These are phyloP conservation scores for Papilio elwesi DNA, from an alignment of 2,888 invertebrate genomes.

Conservation along the genomic window DNA sequence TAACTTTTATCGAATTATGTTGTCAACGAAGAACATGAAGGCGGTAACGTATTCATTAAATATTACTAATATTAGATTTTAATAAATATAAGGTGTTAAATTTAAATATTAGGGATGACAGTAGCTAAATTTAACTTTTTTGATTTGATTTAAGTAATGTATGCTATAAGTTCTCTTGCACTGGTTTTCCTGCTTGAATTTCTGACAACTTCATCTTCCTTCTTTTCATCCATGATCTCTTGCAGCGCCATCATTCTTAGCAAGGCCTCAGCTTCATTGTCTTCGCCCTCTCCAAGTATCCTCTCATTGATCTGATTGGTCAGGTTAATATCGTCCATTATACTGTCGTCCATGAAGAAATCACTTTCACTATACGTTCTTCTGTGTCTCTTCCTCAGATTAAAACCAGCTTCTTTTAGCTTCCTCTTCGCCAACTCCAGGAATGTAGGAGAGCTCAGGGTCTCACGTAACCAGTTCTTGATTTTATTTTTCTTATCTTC, in stretches of 20 bases:
- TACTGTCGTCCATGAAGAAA: conserved; percentile 58
- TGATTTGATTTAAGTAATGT: conserved; percentile 16
- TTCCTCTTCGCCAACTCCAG: conserved; percentile 73
- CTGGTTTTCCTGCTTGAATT: conserved; percentile 3
- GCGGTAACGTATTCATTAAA: neutral
- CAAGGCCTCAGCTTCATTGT: conserved; percentile 64
- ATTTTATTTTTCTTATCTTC: conserved; percentile 77
- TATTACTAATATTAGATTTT: neutral
- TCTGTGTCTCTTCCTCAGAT: conserved; percentile 50
- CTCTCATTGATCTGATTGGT: conserved; percentile 70
- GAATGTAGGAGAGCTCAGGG: conserved; percentile 68
- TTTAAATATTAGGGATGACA: too few relatives aligned
- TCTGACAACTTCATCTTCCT: neutral
- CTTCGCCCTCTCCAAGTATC: conserved; percentile 64
- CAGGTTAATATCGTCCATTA: conserved; percentile 71
- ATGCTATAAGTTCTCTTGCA: conserved; percentile 12
- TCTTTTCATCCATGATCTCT: conserved; percentile 59
- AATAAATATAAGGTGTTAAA: too few relatives aligned
- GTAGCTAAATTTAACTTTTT: neutral
- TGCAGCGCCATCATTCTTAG: conserved; percentile 67
- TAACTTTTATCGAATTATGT: too few relatives aligned
- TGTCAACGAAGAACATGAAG: too few relatives aligned
- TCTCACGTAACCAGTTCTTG: conserved; percentile 73
- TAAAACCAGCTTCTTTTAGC: conserved; percentile 63
- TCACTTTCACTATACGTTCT: conserved; percentile 46